These are phyloP conservation scores for Podargus strigoides DNA, from an alignment of 2,797 vertebrate genomes.

Conservation along the genomic window DNA sequence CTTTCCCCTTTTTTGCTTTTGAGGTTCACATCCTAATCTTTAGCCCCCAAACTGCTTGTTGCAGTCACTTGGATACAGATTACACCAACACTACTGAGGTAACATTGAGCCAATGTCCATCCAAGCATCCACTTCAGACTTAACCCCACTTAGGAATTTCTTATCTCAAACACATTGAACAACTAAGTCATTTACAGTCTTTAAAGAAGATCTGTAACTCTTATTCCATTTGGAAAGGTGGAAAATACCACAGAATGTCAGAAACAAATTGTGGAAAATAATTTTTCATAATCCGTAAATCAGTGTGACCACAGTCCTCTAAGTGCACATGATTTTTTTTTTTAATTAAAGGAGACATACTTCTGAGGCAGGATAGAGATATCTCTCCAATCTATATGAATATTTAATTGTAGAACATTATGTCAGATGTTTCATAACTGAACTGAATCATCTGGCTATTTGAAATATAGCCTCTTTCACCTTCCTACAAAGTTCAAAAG, in stretches of 20 bases:
- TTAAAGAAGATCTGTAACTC: neutral
- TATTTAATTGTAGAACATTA: neutral
- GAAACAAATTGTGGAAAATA: neutral
- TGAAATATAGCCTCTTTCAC: neutral
- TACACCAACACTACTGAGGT: neutral
- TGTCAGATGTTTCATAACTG: neutral
- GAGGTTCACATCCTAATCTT: neutral
- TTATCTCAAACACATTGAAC: neutral
- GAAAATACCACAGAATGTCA: neutral
- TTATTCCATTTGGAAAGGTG: neutral
- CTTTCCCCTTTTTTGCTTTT: neutral
- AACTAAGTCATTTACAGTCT: neutral
- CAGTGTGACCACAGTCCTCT: neutral
- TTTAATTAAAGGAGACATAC: neutral
- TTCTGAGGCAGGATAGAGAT: neutral
- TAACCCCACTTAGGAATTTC: neutral
- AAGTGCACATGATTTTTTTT: rapidly evolving
- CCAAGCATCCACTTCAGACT: neutral
- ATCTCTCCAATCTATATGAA: neutral
- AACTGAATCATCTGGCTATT: neutral
- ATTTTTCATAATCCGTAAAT: neutral
- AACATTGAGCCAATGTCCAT: neutral
- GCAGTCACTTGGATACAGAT: rapidly evolving
- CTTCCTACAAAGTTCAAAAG: neutral
- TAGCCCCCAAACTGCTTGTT: neutral